Base-by-base conservation (phyloP, 2,797 vertebrate genomes). In the Acanthiza pusilla region DNA sequence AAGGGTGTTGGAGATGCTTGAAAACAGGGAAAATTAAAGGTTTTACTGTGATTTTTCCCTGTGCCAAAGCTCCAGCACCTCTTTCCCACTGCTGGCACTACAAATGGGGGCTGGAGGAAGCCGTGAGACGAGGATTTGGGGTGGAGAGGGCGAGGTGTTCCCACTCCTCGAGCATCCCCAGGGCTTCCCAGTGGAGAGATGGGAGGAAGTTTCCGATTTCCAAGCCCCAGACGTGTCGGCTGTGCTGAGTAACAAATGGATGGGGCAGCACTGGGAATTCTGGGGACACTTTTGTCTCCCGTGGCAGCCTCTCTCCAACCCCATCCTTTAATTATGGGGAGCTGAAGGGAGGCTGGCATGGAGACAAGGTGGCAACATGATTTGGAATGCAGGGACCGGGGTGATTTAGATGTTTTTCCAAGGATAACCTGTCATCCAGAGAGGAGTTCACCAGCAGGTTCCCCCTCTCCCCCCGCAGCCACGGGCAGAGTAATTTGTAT, bases 261-360 rank as follows among this genome's bases (percentile, higher is more conserved):
- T 29, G 61, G 20, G 1, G 51, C 71, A 27, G 71, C 54, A 3
- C 38, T 3, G 5, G 83, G 55, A 30, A 53, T 84, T 62, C 82
- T 73, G 90, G 72, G 38, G 55, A 36, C 55, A 26, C 96, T 89
- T 95, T 76, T 15, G 75, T 92, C 92, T 83, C 30, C 74, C 1
- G 0, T 86, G 89, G 67, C 85, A 50, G 78, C 22, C 1, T 57
- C 86, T 83, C 71, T 61, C 58, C 90, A 48, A 8, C 45, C 89
- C 88, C 29, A 11, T 62, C 87, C 93, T 81, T 86, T 80, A 77
- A 93, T 95, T 65, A 61, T 0, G 0, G 42, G 84, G 30, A 87
- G 78, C 84, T 83, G 66, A 62, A 15, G 89, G 76, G 66, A 77
- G 47, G 45, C 78, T 48, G 61, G 36, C 1, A 0, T 23, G 73